These are phyloP conservation scores for Dendrolimus kikuchii DNA, from an alignment of 1,140 invertebrate species.

Conservation along the genomic window DNA sequence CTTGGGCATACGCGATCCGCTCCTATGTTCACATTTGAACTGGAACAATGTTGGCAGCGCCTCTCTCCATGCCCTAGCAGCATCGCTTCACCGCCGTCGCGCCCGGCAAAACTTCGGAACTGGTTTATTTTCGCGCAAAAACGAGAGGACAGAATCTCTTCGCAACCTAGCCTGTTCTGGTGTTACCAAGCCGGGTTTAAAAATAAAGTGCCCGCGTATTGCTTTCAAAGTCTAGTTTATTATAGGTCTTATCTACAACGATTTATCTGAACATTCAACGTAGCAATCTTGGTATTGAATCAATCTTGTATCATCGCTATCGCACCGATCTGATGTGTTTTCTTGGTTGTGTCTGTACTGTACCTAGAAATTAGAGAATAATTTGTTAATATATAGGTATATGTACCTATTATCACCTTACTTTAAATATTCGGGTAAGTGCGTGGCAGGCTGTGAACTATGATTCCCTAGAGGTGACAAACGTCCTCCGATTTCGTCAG, in stretches of 20 bases:
- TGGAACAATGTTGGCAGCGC: slow-evolving; percentile 37
- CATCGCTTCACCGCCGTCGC: slow-evolving; percentile 5
- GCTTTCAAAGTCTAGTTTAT: slow-evolving; percentile 4
- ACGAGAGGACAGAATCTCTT: slow-evolving; percentile 32
- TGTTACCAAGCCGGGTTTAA: slow-evolving; percentile 12
- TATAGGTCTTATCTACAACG: slow-evolving; percentile 7
- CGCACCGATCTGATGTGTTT: too few species aligned
- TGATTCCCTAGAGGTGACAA: too few species aligned
- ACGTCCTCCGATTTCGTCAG: too few species aligned
- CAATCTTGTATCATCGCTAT: too few species aligned
- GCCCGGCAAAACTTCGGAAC: slow-evolving; percentile 28
- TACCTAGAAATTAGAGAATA: too few species aligned
- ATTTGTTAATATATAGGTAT: too few species aligned
- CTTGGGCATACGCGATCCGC: slow-evolving; percentile 55
- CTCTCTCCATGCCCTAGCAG: slow-evolving; percentile 6
- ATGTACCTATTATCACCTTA: too few species aligned
- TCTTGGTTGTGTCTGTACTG: too few species aligned
- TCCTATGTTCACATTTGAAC: slow-evolving; percentile 55
- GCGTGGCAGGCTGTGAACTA: too few species aligned
- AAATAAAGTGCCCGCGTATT: slow-evolving; percentile 18
- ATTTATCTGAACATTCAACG: too few species aligned
- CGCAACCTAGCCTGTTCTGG: slow-evolving; percentile 17
- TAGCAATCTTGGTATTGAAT: too few species aligned
- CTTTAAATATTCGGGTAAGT: too few species aligned
- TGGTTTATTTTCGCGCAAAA: slow-evolving; percentile 52